Evolutionary conservation across 1,140 invertebrate species (phyloP), one percentile per base, ranked within the genome.

Genomic region (Ips nitidus): DNA sequence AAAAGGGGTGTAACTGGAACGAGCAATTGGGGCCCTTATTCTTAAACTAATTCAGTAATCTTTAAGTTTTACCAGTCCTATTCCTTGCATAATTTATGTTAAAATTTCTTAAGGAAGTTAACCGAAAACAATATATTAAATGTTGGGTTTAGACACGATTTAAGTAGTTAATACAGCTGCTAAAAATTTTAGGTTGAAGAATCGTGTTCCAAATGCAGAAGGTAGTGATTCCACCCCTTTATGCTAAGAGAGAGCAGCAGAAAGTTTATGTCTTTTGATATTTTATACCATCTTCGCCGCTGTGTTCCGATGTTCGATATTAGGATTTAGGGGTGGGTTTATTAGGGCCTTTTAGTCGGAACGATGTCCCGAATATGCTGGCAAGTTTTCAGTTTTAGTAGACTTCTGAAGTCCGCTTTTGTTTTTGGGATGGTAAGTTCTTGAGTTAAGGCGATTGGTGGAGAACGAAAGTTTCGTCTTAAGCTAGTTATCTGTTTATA

Each of bases 261-360:
- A 69, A 69, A 69, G 53, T 69, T 69, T 69, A 69, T 69, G 66
- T 69, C 66, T 69, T 69, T 69, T 69, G 66, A 69, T 69, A 69
- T 69, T 69, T 69, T 69, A 69, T 63, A 63, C 58, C 66, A 63
- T 63, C 66, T 69, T 63, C 52, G 65, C 65, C 56, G 55, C 65
- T 52, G 38, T 67, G 56, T 67, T 67, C 56, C 56, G 65, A 67
- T 67, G 65, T 67, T 67, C 65, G 65, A 67, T 67, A 67, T 67
- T 67, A 67, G 52, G 65, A 67, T 67, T 67, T 59, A 67, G 56
- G 65, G 65, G 55, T 67, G 55, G 38, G 55, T 67, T 67, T 67
- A 67, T 67, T 67, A 67, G 56, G 42, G 39, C 56, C 65, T 67
- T 59, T 67, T 65, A 65, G 63, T 56, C 40, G 43, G 47, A 65